Evolutionary conservation across 2,888 invertebrate genomes (phyloP).

Genomic region (Mythimna pallens): DNA sequence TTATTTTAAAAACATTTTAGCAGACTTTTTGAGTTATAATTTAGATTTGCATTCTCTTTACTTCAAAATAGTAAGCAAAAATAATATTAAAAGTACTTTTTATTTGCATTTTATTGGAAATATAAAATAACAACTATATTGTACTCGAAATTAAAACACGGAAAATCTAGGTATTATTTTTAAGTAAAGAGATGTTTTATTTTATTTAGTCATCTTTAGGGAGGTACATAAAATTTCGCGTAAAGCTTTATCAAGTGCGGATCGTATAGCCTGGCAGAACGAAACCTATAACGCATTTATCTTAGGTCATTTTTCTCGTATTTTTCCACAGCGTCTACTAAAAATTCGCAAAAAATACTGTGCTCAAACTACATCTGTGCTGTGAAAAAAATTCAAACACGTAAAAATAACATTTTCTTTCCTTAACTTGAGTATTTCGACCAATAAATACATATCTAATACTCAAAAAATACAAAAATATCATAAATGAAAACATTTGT

Average conservation of each 20-base stretch:
- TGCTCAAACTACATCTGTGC: conserved; percentile 16
- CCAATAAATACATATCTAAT: conserved; percentile 28
- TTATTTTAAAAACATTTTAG: conserved; percentile 43
- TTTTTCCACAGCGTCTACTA: conserved; percentile 34
- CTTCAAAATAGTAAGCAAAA: conserved; percentile 37
- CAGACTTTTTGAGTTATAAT: conserved; percentile 57
- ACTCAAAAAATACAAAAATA: conserved; percentile 52
- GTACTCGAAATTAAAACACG: conserved; percentile 21
- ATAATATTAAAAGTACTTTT: conserved; percentile 18
- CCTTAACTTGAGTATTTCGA: conserved; percentile 36
- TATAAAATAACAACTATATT: conserved; percentile 9
- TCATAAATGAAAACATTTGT: conserved; percentile 50
- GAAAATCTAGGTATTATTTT: conserved; percentile 32
- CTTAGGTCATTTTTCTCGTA: conserved; percentile 8
- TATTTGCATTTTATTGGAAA: conserved; percentile 14
- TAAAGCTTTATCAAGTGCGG: conserved; percentile 34
- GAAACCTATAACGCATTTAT: conserved; percentile 25
- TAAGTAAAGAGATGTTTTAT: conserved; percentile 41
- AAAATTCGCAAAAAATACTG: conserved; percentile 53
- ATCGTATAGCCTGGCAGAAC: conserved; percentile 50
- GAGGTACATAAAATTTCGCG: conserved; percentile 19
- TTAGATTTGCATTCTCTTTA: conserved; percentile 42
- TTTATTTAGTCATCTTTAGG: conserved; percentile 22
- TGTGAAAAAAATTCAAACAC: conserved; percentile 37
- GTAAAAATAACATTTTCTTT: conserved; percentile 24